These are phyloP conservation scores for Pharmacophagus antenor DNA, from an alignment of 2,888 invertebrate genomes.

Conservation along the genomic window DNA sequence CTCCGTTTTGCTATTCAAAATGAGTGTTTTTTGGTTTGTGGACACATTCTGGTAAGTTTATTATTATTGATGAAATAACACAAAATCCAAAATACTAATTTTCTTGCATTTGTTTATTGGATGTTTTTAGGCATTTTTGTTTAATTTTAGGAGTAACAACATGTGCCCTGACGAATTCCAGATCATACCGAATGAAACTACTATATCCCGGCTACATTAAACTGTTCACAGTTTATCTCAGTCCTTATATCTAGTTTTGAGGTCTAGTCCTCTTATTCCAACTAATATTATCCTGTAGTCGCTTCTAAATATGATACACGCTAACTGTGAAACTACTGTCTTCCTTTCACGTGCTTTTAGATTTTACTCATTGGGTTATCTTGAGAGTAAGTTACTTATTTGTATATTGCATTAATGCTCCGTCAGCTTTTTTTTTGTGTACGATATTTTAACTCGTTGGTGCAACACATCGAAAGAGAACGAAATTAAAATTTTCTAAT, in stretches of 20 bases:
- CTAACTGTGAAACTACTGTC: conserved; percentile 50
- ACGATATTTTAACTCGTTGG: no score
- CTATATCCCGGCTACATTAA: conserved; percentile 6
- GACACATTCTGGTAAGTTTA: conserved; percentile 60
- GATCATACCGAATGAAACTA: conserved; percentile 25
- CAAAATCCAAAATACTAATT: background rate
- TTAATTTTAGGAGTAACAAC: background rate
- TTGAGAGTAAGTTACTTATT: no score
- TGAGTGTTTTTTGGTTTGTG: conserved; percentile 50
- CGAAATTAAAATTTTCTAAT: no score
- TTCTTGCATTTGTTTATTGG: no score
- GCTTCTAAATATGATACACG: conserved; percentile 42
- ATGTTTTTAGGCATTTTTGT: background rate
- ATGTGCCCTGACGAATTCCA: conserved; percentile 14
- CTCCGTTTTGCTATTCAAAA: conserved; percentile 39
- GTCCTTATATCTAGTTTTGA: background rate
- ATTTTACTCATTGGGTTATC: background rate
- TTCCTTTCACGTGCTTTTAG: conserved; percentile 52
- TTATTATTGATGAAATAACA: background rate
- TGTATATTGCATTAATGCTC: no score
- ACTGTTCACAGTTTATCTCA: conserved; percentile 6
- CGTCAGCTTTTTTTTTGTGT: no score
- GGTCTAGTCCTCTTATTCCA: conserved; percentile 35
- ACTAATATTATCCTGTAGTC: conserved; percentile 40
- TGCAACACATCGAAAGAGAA: no score